A percentile compares a stretch with the other conserved stretches of the same genome.
phyloP scores from a whole-genome alignment of 2,888 invertebrate genomes.

The Trissoscelio sp. region DNA sequence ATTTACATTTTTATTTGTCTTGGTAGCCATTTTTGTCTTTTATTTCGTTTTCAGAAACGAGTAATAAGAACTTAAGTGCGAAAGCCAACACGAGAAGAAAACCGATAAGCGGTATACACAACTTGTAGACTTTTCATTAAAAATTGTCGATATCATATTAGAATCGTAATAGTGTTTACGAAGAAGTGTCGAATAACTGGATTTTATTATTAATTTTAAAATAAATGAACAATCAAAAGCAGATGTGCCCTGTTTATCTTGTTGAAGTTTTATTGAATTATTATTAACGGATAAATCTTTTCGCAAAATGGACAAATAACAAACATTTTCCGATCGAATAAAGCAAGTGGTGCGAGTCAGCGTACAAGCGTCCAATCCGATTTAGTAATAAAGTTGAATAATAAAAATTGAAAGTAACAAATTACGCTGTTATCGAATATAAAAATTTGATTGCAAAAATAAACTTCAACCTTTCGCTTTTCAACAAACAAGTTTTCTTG shows the following conservation, averaged over 20 bases:
- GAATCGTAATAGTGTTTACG: constrained; percentile 1
- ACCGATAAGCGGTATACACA: constrained; percentile 21
- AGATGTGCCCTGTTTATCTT: neutral
- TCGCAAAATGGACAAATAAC: neutral
- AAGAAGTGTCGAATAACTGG: neutral
- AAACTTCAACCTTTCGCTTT: neutral
- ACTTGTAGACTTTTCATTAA: constrained; percentile 25
- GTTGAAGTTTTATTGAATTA: neutral
- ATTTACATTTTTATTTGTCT: constrained; percentile 13
- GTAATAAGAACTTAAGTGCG: constrained; percentile 22
- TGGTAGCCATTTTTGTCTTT: neutral
- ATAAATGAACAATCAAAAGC: neutral
- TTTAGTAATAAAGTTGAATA: constrained; percentile 6
- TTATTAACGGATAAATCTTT: neutral
- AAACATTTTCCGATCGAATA: neutral
- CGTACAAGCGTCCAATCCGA: constrained; percentile 11
- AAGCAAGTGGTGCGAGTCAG: constrained; percentile 9
- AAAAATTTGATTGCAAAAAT: neutral
- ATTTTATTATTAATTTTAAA: neutral
- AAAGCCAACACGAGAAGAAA: constrained; percentile 15
- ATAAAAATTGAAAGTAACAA: neutral
- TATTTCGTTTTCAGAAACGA: neutral
- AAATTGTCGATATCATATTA: constrained; percentile 12
- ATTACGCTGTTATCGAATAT: neutral
- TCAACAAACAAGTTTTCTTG: neutral